Evolutionary conservation across 2,797 vertebrate genomes (phyloP).

Genomic region (Chaenodraco wilsoni): DNA sequence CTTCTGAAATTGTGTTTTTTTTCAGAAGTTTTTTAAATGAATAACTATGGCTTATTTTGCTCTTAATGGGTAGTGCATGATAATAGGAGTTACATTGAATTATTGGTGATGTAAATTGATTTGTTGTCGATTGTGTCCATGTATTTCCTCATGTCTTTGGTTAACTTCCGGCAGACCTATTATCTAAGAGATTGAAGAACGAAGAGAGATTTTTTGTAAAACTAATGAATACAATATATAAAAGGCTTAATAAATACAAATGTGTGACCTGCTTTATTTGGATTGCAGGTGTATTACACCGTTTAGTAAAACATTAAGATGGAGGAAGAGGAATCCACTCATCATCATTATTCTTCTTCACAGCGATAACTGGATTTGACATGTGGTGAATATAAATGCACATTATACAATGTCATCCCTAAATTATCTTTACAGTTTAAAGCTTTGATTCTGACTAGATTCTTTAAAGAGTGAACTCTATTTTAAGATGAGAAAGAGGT

Average conservation of each 20-base stretch:
- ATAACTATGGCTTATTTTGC: background rate
- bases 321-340: constrained; percentile 6
- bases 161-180: background rate
- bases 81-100: background rate
- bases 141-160: background rate
- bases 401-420: background rate
- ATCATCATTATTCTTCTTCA: background rate
- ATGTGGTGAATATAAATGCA: background rate
- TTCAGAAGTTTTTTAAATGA: too few species aligned
- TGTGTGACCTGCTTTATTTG: background rate
- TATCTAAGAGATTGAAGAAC: background rate
- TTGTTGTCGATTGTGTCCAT: background rate
- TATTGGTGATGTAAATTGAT: background rate
- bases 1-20: background rate
- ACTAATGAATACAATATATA: too few species aligned
- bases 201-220: background rate
- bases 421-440: background rate
- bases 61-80: background rate
- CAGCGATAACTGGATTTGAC: background rate
- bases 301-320: background rate
- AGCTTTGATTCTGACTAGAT: background rate
- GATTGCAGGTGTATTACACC: background rate
- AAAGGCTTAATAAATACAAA: background rate
- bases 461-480: background rate
- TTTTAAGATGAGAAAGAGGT: background rate